These are phyloP conservation scores for Hafferia zeledoni DNA, from an alignment of 2,797 vertebrate species.

Conservation along the genomic window DNA sequence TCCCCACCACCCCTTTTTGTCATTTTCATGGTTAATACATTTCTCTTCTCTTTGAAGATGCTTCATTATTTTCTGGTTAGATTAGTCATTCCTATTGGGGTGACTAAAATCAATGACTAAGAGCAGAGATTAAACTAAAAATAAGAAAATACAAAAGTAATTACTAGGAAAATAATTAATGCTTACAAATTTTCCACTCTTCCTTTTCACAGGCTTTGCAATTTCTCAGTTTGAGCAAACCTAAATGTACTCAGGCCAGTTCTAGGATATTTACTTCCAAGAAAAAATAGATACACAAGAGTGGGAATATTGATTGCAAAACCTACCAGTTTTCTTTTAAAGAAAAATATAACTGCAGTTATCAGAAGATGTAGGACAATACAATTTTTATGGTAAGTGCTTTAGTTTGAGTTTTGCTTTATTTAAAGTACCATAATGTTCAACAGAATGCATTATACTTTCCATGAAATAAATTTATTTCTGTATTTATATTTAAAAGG, in stretches of 20 bases:
- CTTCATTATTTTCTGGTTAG: slow-evolving; percentile 23
- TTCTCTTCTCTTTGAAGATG: slow-evolving; percentile 7
- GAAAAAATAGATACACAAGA: not conserved
- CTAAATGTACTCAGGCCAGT: not conserved
- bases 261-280: not conserved
- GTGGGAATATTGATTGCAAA: not conserved
- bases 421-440: rapidly evolving
- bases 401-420: not conserved
- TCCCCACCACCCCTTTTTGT: not conserved
- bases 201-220: not conserved
- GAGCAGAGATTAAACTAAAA: slow-evolving; percentile 57
- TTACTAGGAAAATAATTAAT: slow-evolving; percentile 42
- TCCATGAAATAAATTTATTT: not conserved
- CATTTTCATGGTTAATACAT: not conserved
- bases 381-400: not conserved
- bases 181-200: not conserved
- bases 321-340: not conserved
- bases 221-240: slow-evolving; percentile 23
- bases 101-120: slow-evolving; percentile 64
- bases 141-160: slow-evolving; percentile 54
- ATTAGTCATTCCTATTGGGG: slow-evolving; percentile 41
- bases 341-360: not conserved
- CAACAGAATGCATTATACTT: not conserved
- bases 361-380: not conserved
- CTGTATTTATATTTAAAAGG: not conserved